Evolutionary conservation across 2,797 vertebrate species (phyloP).

Genomic region (Pteronotus mesoamericanus): DNA sequence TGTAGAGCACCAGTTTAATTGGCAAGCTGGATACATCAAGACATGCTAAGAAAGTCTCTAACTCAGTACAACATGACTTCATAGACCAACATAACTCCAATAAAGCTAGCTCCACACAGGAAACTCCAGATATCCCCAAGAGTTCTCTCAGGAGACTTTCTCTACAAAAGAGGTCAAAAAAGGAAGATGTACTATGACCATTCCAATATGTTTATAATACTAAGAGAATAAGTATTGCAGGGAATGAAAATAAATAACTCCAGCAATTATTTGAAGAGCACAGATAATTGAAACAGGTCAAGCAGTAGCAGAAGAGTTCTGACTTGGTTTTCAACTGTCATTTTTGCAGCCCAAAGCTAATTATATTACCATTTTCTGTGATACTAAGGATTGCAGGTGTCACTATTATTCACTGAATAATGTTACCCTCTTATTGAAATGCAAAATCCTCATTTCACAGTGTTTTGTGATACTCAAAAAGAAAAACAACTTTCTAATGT

Average conservation of each 20-base stretch:
- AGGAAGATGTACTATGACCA: background rate
- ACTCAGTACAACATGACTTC: background rate
- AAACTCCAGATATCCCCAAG: background rate
- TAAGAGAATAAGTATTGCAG: background rate
- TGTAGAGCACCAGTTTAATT: background rate
- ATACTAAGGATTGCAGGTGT: conserved; percentile 50
- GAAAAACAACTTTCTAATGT: conserved; percentile 34
- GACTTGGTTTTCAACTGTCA: background rate
- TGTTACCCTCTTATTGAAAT: conserved; percentile 32
- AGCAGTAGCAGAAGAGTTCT: background rate
- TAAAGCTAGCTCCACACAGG: background rate
- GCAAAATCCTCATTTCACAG: conserved; percentile 26
- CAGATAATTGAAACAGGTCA: background rate
- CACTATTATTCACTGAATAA: conserved; percentile 39
- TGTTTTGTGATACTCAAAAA: conserved; percentile 23
- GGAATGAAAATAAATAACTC: conserved; percentile 17
- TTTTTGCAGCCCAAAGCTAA: background rate
- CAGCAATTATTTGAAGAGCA: background rate
- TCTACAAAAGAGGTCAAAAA: background rate
- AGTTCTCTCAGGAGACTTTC: background rate
- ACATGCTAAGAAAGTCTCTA: background rate
- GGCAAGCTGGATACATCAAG: background rate
- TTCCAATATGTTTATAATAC: background rate
- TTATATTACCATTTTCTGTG: background rate
- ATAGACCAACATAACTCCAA: background rate